Evolutionary conservation across 2,113 vertebrate species (phyloP).

Genomic region (human (Homo sapiens)): DNA sequence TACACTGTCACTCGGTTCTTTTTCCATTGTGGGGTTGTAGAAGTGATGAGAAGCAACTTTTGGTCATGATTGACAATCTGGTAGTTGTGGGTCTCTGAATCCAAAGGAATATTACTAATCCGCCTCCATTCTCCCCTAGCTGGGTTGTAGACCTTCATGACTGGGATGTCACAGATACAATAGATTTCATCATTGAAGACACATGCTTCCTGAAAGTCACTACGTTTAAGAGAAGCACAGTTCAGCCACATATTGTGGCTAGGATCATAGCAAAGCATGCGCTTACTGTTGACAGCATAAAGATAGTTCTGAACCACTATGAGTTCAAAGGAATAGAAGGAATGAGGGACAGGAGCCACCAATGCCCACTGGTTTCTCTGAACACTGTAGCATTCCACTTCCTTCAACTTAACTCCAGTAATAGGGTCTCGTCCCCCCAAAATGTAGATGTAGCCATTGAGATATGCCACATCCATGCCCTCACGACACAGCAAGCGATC

Average conservation of each 20-base stretch:
- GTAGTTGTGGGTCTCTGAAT: conserved; percentile 90
- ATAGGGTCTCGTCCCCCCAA: conserved; percentile 89
- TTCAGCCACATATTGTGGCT: conserved; percentile 91
- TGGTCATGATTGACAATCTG: conserved; percentile 89
- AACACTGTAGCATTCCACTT: conserved; percentile 92
- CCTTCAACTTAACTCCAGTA: conserved; percentile 88
- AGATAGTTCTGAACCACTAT: conserved; percentile 89
- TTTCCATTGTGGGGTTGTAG: conserved; percentile 89
- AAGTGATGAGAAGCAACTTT: conserved; percentile 90
- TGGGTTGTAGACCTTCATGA: conserved; percentile 92
- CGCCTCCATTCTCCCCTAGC: conserved; percentile 89
- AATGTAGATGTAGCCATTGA: conserved; percentile 91
- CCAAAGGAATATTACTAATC: conserved; percentile 89
- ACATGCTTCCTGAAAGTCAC: conserved; percentile 92
- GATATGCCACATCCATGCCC: conserved; percentile 90
- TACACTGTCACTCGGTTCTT: conserved; percentile 92
- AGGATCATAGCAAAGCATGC: conserved; percentile 92
- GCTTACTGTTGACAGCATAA: conserved; percentile 91
- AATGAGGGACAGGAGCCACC: conserved; percentile 90
- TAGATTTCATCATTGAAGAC: conserved; percentile 92
- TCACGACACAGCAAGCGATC: conserved; percentile 88
- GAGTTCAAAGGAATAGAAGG: conserved; percentile 90
- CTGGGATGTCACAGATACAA: conserved; percentile 91
- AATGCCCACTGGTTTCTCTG: conserved; percentile 92
- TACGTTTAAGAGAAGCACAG: conserved; percentile 89